Percentiles rank a stretch among this genome's conserved stretches.
phyloP scores from a whole-genome alignment of 2,888 invertebrate genomes.

The Drosophila leonis region DNA sequence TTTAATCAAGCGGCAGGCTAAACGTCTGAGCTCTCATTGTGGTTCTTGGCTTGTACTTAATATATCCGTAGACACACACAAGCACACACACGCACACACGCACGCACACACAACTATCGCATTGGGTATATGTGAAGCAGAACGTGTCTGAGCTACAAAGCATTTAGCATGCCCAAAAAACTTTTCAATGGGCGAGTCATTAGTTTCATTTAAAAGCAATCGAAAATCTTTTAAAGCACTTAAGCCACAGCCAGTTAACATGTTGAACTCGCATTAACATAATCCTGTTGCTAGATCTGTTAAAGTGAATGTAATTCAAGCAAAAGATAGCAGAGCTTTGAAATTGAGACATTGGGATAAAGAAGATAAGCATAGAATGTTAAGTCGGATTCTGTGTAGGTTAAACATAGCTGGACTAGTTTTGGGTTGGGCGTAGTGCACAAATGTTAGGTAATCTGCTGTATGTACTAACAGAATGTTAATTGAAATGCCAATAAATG shows the following conservation, averaged over 20 bases:
- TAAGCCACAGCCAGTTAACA: slow-evolving; percentile 15
- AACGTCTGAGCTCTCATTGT: slow-evolving; percentile 56
- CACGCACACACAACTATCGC: slow-evolving; percentile 7
- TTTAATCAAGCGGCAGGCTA: slow-evolving; percentile 64
- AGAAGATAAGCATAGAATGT: no score
- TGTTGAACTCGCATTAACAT: slow-evolving; percentile 25
- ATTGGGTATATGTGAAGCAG: slow-evolving; percentile 28
- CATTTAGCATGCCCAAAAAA: slow-evolving; percentile 19
- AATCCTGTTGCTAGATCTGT: slow-evolving; percentile 1
- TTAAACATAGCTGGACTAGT: background rate
- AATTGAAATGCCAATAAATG: no score
- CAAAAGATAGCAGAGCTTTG: background rate
- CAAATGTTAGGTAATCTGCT: background rate
- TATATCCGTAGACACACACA: slow-evolving; percentile 11
- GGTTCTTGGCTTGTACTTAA: slow-evolving; percentile 32
- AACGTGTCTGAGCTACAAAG: slow-evolving; percentile 43
- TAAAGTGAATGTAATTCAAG: background rate
- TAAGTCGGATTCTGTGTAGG: background rate
- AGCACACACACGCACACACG: slow-evolving; percentile 2
- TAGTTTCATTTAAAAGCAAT: slow-evolving; percentile 29
- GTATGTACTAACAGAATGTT: background rate
- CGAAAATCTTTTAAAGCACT: slow-evolving; percentile 18
- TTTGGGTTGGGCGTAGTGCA: no score
- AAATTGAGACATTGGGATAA: background rate
- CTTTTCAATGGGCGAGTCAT: slow-evolving; percentile 24